Evolutionary conservation across 2,888 invertebrate genomes (phyloP).

Genomic region (Camptogramma bilineatum): DNA sequence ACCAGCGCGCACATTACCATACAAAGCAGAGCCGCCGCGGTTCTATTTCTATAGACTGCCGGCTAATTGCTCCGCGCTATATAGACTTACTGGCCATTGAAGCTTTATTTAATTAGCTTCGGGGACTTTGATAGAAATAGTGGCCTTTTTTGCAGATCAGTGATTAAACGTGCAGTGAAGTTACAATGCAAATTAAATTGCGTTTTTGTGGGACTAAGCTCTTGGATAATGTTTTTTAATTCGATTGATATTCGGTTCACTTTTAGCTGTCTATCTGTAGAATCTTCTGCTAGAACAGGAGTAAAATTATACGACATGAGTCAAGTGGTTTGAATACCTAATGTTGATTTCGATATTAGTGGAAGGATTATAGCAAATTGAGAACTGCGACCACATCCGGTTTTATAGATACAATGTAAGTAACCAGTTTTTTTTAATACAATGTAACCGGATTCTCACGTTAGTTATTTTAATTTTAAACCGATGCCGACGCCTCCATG

Average conservation of each 20-base stretch:
- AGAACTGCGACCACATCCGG: no score
- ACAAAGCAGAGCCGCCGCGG: constrained; percentile 30
- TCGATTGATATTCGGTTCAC: neutral
- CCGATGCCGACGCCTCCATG: no score
- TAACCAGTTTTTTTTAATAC: no score
- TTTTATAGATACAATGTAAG: no score
- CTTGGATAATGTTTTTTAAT: neutral
- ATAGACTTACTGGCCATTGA: constrained; percentile 35
- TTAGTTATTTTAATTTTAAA: no score
- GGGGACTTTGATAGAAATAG: constrained; percentile 31
- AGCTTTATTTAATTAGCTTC: constrained; percentile 34
- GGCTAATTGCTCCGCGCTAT: constrained; percentile 36
- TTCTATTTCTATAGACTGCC: constrained; percentile 1
- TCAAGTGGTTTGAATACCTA: no score
- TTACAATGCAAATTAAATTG: constrained; percentile 14
- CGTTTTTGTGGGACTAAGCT: constrained; percentile 2
- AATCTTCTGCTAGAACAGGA: no score
- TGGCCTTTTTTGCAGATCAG: constrained; percentile 27
- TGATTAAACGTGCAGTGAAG: constrained; percentile 23
- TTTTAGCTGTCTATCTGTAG: no score
- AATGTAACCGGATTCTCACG: no score
- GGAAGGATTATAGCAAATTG: no score
- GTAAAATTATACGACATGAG: no score
- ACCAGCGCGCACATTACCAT: constrained; percentile 31
- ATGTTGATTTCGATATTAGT: no score